phyloP scores from a whole-genome alignment of 2,888 invertebrate genomes.

The Macaria notata region DNA sequence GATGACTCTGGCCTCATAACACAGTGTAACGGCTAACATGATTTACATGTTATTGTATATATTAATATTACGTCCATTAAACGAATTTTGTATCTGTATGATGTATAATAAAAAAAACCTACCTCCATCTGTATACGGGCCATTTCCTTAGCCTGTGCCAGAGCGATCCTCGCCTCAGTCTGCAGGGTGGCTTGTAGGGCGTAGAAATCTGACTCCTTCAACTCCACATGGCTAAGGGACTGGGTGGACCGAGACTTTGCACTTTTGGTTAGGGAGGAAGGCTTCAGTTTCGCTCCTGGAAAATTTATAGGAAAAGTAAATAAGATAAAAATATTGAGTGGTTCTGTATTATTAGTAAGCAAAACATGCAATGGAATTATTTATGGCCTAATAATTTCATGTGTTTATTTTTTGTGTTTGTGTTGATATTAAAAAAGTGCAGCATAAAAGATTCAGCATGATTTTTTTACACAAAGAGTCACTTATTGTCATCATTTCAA shows the following conservation, averaged over 20 bases:
- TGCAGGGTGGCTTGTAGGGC: constrained; percentile 91
- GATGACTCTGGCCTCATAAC: too few relatives aligned
- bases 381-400: not conserved
- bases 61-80: too few relatives aligned
- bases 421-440: too few relatives aligned
- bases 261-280: constrained; percentile 69
- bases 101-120: constrained; percentile 26
- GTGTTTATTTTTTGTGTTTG: too few relatives aligned
- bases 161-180: constrained; percentile 92
- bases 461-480: too few relatives aligned
- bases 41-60: too few relatives aligned
- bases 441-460: too few relatives aligned
- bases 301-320: constrained; percentile 11
- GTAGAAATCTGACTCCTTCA: constrained; percentile 89
- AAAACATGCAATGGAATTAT: constrained; percentile 6
- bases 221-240: constrained; percentile 70
- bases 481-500: too few relatives aligned
- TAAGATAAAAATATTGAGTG: too few relatives aligned
- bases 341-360: not conserved
- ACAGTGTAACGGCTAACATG: too few relatives aligned
- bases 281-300: constrained; percentile 69
- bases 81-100: too few relatives aligned
- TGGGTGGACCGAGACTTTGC: constrained; percentile 75
- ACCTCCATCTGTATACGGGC: constrained; percentile 96
- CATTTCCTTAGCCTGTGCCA: constrained; percentile 95